Conservation (phyloP, 2,888 invertebrate species). For the Meghimatium bilineatum region DNA sequence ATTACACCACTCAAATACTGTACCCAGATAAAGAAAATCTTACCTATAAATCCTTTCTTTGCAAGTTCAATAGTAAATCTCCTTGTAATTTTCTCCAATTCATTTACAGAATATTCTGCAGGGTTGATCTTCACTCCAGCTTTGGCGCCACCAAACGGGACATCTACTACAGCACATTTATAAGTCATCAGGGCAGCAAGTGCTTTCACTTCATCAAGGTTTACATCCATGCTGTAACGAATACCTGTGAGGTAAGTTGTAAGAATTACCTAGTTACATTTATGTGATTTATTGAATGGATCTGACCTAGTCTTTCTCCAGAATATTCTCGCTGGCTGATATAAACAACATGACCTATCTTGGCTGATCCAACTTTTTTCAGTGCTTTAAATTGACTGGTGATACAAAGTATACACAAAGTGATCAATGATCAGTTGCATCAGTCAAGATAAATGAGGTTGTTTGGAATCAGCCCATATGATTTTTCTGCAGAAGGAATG, state of each 20-base stretch:
- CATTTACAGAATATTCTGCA: constrained; percentile 91
- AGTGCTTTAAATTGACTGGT: too few relatives aligned
- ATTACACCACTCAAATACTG: not conserved
- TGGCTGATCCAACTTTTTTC: too few relatives aligned
- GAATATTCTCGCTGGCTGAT: too few relatives aligned
- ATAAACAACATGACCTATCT: too few relatives aligned
- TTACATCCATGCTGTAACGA: constrained; percentile 93
- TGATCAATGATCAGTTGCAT: too few relatives aligned
- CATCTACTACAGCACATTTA: constrained; percentile 99
- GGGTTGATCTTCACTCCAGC: constrained; percentile 98
- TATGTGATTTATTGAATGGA: too few relatives aligned
- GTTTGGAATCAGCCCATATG: too few relatives aligned
- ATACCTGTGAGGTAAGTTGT: constrained; percentile 84
- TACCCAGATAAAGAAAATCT: not conserved
- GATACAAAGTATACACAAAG: too few relatives aligned
- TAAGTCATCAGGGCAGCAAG: constrained; percentile 98
- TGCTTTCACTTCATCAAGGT: constrained; percentile 95
- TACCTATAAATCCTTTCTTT: constrained; percentile 96
- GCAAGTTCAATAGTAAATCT: constrained; percentile 95
- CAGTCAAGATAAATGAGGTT: too few relatives aligned
- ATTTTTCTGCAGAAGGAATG: too few relatives aligned
- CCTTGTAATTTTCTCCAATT: constrained; percentile 97
- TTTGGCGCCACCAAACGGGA: constrained; percentile 95
- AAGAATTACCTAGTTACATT: not conserved
- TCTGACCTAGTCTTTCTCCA: too few relatives aligned